phyloP scores from a whole-genome alignment of 1,140 invertebrate genomes.

The Bombus waltoni region DNA sequence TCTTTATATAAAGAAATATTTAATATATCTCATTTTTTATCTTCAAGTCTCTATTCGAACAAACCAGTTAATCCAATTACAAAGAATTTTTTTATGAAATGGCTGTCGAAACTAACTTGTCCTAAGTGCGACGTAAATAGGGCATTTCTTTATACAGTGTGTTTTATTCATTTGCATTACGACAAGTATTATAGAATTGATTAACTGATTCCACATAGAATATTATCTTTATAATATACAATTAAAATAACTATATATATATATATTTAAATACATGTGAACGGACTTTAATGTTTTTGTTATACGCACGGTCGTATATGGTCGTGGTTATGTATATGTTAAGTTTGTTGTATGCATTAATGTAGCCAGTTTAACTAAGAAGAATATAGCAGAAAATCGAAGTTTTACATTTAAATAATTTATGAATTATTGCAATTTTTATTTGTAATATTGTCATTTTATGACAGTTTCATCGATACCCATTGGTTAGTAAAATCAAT shows the following conservation, averaged over 20 bases:
- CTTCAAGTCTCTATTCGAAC: not conserved
- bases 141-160: conserved; percentile 23
- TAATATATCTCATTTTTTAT: conserved; percentile 16
- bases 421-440: not conserved
- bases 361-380: not conserved
- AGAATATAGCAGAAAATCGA: not conserved
- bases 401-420: not conserved
- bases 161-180: conserved; percentile 15
- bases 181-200: not conserved
- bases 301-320: not conserved
- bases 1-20: not conserved
- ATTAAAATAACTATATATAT: conserved; percentile 10
- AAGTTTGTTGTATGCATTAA: not conserved
- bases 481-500: not conserved
- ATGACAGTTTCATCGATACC: not conserved
- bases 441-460: not conserved
- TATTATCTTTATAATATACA: not conserved
- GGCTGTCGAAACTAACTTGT: conserved; percentile 24
- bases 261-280: conserved; percentile 50
- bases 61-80: conserved; percentile 11
- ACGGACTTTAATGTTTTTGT: conserved; percentile 74
- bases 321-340: not conserved
- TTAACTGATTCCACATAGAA: not conserved
- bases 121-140: conserved; percentile 2
- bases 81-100: conserved; percentile 18